phyloP scores from a whole-genome alignment of 1,140 invertebrate genomes.

The Colletes latitarsis region DNA sequence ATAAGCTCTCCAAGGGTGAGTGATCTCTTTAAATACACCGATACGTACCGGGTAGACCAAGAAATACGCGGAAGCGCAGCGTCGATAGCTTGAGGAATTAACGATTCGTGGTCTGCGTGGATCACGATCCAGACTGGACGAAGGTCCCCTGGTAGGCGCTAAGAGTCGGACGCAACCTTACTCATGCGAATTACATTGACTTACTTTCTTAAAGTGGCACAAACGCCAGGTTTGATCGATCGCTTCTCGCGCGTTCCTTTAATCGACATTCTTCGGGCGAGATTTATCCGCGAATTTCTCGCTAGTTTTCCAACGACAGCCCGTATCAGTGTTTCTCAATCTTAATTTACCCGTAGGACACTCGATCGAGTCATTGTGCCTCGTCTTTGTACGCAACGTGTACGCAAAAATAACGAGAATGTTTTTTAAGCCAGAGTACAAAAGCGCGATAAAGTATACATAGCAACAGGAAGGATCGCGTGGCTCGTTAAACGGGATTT shows the following conservation, averaged over 20 bases:
- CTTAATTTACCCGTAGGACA: too few relatives aligned
- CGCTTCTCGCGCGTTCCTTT: constrained; percentile 33
- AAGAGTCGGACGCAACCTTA: constrained; percentile 59
- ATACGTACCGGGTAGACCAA: not conserved
- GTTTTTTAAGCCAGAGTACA: too few relatives aligned
- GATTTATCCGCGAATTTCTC: constrained; percentile 27
- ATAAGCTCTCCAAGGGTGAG: constrained; percentile 83
- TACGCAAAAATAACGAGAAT: too few relatives aligned
- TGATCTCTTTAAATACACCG: constrained; percentile 1
- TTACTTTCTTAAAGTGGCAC: constrained; percentile 74
- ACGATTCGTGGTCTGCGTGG: constrained; percentile 19
- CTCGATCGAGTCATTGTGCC: too few relatives aligned
- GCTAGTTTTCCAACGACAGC: not conserved
- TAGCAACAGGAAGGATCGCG: not conserved
- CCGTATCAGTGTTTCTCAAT: too few relatives aligned
- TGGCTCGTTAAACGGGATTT: not conserved
- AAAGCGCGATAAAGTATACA: not conserved
- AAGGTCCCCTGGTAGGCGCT: constrained; percentile 45
- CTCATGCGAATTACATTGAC: constrained; percentile 72
- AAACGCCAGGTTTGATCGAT: constrained; percentile 63
- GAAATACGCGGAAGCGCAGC: constrained; percentile 34
- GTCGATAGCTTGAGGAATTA: not conserved
- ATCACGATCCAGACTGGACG: constrained; percentile 27
- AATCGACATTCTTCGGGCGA: constrained; percentile 24
- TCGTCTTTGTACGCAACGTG: too few relatives aligned